These are phyloP conservation scores for Trissolcus japonicus DNA, from an alignment of 2,888 invertebrate species.

Conservation along the genomic window DNA sequence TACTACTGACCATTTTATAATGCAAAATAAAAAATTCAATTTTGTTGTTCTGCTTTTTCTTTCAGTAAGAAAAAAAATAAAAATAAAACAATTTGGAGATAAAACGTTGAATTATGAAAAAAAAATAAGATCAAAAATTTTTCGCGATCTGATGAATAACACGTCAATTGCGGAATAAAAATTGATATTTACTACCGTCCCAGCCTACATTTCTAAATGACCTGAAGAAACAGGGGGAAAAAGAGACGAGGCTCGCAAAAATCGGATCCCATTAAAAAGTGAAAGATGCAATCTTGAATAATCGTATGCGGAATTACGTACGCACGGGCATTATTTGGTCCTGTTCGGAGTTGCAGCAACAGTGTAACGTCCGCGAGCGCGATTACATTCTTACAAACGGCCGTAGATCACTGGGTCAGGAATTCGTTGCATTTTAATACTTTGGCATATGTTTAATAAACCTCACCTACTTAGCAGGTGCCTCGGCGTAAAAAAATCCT, in stretches of 20 bases:
- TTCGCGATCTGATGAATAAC: too few relatives aligned
- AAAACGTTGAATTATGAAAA: too few relatives aligned
- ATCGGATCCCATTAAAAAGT: conserved; percentile 29
- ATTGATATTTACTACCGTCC: conserved; percentile 6
- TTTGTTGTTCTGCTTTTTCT: too few relatives aligned
- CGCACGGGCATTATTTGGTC: conserved; percentile 24
- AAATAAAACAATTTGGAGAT: too few relatives aligned
- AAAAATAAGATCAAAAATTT: too few relatives aligned
- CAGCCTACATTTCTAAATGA: conserved; percentile 19
- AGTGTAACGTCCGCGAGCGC: conserved; percentile 47
- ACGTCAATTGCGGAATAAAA: conserved; percentile 2
- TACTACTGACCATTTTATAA: too few relatives aligned
- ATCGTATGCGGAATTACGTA: conserved; percentile 9
- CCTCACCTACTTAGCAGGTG: conserved; percentile 20
- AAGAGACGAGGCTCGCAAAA: conserved; percentile 4
- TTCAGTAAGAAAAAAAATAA: too few relatives aligned
- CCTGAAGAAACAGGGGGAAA: neutral
- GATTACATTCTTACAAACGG: conserved; percentile 39
- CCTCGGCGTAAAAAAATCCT: neutral
- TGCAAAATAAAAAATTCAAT: too few relatives aligned
- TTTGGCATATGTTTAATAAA: conserved; percentile 31
- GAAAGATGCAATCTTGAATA: conserved; percentile 22
- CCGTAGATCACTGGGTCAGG: conserved; percentile 54
- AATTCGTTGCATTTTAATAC: conserved; percentile 47
- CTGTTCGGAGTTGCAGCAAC: conserved; percentile 19